phyloP scores from a whole-genome alignment of 2,113 vertebrate genomes.

The Etheostoma spectabile region DNA sequence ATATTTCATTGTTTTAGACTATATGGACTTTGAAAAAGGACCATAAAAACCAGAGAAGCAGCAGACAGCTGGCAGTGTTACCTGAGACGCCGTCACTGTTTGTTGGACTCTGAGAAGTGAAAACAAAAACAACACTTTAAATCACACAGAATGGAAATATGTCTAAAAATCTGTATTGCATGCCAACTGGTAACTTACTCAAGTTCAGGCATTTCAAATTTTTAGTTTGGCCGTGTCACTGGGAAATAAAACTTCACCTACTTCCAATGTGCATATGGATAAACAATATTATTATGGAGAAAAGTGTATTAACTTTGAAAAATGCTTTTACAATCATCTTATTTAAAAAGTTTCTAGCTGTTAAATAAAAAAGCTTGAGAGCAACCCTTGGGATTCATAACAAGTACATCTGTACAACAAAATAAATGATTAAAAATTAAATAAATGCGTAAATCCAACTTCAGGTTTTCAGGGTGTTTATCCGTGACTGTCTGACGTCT shows the following conservation, averaged over 20 bases:
- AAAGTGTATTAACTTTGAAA: no score
- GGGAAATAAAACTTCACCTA: neutral
- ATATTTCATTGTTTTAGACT: neutral
- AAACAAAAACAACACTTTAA: constrained; percentile 49
- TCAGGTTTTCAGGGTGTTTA: no score
- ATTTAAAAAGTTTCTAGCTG: no score
- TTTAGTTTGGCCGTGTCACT: neutral
- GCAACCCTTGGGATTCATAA: no score
- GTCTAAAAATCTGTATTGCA: neutral
- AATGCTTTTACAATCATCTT: no score
- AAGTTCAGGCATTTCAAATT: neutral
- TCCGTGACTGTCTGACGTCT: neutral
- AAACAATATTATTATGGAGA: neutral
- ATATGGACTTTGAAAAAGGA: neutral
- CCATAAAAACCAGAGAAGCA: neutral
- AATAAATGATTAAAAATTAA: no score
- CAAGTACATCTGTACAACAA: no score
- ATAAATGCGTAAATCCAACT: no score
- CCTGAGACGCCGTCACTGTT: constrained; percentile 17
- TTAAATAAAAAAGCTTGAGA: no score
- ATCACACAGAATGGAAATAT: neutral
- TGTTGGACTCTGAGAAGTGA: constrained; percentile 32
- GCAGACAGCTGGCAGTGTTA: constrained; percentile 9
- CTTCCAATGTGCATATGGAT: neutral
- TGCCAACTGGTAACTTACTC: neutral